Evolutionary conservation across 2,113 vertebrate genomes (phyloP).

Genomic region (Callithrix jacchus): DNA sequence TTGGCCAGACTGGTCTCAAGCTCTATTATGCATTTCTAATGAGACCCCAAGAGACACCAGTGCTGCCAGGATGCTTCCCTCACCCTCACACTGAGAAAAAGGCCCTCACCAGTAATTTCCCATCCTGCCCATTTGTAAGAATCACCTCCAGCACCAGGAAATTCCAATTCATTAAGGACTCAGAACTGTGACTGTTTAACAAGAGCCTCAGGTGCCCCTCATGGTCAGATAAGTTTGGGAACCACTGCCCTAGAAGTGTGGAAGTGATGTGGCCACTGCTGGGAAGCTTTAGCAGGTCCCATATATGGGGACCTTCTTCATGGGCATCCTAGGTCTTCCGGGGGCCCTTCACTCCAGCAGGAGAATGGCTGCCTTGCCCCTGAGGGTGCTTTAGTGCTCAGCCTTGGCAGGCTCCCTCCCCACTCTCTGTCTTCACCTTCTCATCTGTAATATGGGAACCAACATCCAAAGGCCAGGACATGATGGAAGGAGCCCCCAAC

Average conservation of each 20-base stretch:
- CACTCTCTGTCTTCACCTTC: neutral
- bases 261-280: neutral
- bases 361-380: neutral
- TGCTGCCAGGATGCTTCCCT: neutral
- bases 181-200: neutral
- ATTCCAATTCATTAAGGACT: neutral
- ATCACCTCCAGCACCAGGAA: neutral
- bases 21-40: neutral
- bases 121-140: neutral
- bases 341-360: neutral
- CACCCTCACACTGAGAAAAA: no score
- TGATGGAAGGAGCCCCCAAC: neutral
- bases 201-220: neutral
- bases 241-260: neutral
- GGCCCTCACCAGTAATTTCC: neutral
- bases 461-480: neutral
- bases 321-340: neutral
- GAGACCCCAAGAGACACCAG: neutral
- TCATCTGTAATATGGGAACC: neutral
- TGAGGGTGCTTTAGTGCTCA: neutral
- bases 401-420: neutral
- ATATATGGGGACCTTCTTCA: neutral
- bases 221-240: neutral
- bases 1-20: no score
- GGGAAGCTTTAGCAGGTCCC: neutral